phyloP scores from a whole-genome alignment of 2,888 invertebrate genomes.

The Mythimna albipuncta region DNA sequence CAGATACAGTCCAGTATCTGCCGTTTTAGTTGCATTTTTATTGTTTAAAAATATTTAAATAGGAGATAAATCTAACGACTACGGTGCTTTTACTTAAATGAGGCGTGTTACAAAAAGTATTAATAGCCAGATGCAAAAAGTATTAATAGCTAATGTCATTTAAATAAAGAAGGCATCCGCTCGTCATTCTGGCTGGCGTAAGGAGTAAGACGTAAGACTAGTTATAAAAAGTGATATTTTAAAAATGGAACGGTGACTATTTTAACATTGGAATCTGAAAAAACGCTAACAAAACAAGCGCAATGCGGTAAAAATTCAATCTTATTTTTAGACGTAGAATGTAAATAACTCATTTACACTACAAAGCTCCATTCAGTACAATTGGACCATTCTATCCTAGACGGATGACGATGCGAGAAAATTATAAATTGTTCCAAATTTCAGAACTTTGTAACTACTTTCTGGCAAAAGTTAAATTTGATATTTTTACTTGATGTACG shows the following conservation, averaged over 20 bases:
- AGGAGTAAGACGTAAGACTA: neutral
- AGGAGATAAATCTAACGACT: neutral
- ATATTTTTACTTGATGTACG: too few relatives aligned
- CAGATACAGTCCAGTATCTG: too few relatives aligned
- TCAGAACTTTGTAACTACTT: neutral
- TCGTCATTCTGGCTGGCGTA: slow-evolving; percentile 2
- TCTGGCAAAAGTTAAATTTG: too few relatives aligned
- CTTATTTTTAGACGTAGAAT: slow-evolving; percentile 11
- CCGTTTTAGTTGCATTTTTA: too few relatives aligned
- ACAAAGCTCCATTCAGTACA: slow-evolving; percentile 32
- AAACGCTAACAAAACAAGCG: slow-evolving; percentile 29
- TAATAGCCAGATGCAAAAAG: slow-evolving; percentile 22
- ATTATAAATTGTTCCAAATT: neutral
- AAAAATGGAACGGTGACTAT: slow-evolving; percentile 13
- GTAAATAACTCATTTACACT: slow-evolving; percentile 38
- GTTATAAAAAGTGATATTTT: neutral
- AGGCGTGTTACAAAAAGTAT: slow-evolving; percentile 12
- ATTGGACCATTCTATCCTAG: slow-evolving; percentile 24
- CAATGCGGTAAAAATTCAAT: slow-evolving; percentile 50
- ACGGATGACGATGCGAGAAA: slow-evolving; percentile 1
- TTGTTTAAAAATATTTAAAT: neutral
- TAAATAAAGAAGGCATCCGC: slow-evolving; percentile 25
- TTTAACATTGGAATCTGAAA: slow-evolving; percentile 19
- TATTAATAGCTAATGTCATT: slow-evolving; percentile 36
- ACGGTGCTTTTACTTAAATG: slow-evolving; percentile 14